These are phyloP conservation scores for Pogonophryne albipinna DNA, from an alignment of 2,797 vertebrate genomes.

Conservation along the genomic window DNA sequence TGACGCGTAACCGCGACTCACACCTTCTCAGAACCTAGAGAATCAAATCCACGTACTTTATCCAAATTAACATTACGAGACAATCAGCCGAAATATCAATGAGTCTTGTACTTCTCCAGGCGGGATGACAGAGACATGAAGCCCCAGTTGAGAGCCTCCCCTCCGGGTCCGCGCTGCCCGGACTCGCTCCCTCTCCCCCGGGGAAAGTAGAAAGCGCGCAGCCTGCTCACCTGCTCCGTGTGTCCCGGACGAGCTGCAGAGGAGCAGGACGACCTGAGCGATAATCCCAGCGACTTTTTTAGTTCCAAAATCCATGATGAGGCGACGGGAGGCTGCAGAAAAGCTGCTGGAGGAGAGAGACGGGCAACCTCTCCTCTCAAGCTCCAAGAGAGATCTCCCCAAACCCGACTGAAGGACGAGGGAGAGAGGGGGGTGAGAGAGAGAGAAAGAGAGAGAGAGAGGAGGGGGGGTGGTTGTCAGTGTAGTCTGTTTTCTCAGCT, in stretches of 20 bases:
- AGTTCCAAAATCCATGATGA: slow-evolving; percentile 61
- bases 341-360: slow-evolving; percentile 59
- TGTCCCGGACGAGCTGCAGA: slow-evolving; percentile 52
- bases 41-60: background rate
- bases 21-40: background rate
- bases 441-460: no score
- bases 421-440: background rate
- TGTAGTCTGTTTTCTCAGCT: background rate
- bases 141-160: background rate
- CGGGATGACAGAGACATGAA: background rate
- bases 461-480: background rate
- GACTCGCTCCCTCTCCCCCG: slow-evolving; percentile 14
- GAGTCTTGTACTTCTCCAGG: background rate
- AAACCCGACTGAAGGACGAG: background rate
- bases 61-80: background rate
- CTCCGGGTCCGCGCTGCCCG: background rate
- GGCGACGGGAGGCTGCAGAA: slow-evolving; percentile 21
- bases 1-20: slow-evolving; percentile 32
- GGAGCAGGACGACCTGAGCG: slow-evolving; percentile 45
- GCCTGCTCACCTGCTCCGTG: slow-evolving; percentile 67
- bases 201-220: slow-evolving; percentile 20
- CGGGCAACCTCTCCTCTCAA: slow-evolving; percentile 61
- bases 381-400: slow-evolving; percentile 60
- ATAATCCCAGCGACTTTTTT: slow-evolving; percentile 60
- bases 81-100: background rate